phyloP scores from a whole-genome alignment of 2,797 vertebrate genomes.

The Cossypha caffra region DNA sequence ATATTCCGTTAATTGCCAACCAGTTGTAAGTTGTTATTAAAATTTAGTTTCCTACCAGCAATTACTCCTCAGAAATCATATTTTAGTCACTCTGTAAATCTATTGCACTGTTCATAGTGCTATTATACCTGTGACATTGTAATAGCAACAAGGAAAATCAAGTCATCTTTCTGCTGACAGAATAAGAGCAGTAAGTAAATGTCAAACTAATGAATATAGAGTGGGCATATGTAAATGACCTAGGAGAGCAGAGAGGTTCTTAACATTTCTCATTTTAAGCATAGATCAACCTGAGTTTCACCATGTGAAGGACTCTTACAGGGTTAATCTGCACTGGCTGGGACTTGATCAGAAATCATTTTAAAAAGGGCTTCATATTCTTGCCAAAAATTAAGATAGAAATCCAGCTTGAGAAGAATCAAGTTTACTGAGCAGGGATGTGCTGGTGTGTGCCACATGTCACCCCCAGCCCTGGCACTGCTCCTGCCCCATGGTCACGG shows the following conservation, averaged over 20 bases:
- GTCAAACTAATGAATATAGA: conserved; percentile 34
- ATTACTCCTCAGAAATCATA: neutral
- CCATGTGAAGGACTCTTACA: neutral
- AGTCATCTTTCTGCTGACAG: conserved; percentile 27
- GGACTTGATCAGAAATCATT: neutral
- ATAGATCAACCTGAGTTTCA: neutral
- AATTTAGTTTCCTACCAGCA: neutral
- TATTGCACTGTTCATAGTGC: neutral
- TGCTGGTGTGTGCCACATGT: accelerated
- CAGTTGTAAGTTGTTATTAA: neutral
- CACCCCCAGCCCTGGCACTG: too few species aligned
- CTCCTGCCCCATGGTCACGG: accelerated
- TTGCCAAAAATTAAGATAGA: neutral
- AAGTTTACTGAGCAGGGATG: neutral
- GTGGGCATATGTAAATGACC: conserved; percentile 19
- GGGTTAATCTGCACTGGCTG: neutral
- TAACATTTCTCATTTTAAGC: neutral
- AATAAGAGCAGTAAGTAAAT: conserved; percentile 13
- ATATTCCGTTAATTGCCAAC: neutral
- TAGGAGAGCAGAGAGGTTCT: neutral
- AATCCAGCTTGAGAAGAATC: neutral
- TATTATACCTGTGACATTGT: conserved; percentile 4
- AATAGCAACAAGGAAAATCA: conserved; percentile 20
- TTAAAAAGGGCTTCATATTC: neutral
- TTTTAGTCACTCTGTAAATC: neutral